These are phyloP conservation scores for Pempheris klunzingeri DNA, from an alignment of 2,797 vertebrate species.

Conservation along the genomic window DNA sequence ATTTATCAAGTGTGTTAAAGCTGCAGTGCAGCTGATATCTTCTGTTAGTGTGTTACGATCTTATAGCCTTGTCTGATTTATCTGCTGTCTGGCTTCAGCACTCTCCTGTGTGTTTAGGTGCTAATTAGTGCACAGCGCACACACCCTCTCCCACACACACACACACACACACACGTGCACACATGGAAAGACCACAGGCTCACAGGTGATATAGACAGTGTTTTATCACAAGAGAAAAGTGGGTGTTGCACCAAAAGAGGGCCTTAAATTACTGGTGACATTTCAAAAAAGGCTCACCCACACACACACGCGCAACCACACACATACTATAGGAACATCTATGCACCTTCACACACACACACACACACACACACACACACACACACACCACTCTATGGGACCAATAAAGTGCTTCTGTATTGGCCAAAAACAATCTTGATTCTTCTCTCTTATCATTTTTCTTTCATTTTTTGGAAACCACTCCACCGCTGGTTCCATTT, in stretches of 20 bases:
- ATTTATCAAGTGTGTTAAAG: slow-evolving; percentile 77
- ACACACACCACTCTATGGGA: neutral
- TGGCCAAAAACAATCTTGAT: slow-evolving; percentile 30
- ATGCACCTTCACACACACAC: slow-evolving; percentile 26
- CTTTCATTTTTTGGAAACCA: slow-evolving; percentile 36
- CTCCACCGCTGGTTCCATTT: slow-evolving; percentile 38
- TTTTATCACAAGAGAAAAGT: slow-evolving; percentile 82
- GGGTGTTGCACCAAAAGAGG: slow-evolving; percentile 77
- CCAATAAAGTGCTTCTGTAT: slow-evolving; percentile 36
- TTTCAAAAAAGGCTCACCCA: slow-evolving; percentile 73
- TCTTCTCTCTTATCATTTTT: slow-evolving; percentile 47
- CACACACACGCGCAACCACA: slow-evolving; percentile 30
- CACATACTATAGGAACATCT: slow-evolving; percentile 20
- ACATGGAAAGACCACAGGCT: slow-evolving; percentile 42
- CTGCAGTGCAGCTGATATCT: slow-evolving; percentile 69
- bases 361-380: slow-evolving; percentile 5
- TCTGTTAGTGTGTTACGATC: slow-evolving; percentile 73
- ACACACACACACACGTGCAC: slow-evolving; percentile 30
- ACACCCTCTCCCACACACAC: slow-evolving; percentile 39
- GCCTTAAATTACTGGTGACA: slow-evolving; percentile 82
- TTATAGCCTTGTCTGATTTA: slow-evolving; percentile 82
- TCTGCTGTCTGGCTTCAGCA: slow-evolving; percentile 80
- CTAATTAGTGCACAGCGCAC: slow-evolving; percentile 82
- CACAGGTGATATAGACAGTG: slow-evolving; percentile 71
- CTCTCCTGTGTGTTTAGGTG: slow-evolving; percentile 84